Evolutionary conservation across 2,113 vertebrate genomes (phyloP), one percentile per base, ranked within the genome.

Genomic region (Chloroceryle aenea): DNA sequence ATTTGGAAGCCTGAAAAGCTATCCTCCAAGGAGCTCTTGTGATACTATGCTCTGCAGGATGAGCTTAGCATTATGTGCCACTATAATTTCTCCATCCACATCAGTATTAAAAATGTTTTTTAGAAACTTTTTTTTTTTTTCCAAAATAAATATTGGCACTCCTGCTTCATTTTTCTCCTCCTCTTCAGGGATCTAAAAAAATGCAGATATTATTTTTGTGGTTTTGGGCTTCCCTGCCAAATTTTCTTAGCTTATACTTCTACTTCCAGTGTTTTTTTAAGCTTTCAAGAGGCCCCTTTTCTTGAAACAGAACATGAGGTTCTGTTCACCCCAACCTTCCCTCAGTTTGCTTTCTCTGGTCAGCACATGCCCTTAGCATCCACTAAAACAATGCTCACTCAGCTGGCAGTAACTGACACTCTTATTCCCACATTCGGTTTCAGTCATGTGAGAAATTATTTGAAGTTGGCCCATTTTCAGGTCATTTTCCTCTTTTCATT

Each of bases 161-260:
- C 50, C 22, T 75, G 25, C 36, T 92, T 96, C 85, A 90, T 96
- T 97, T 93, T 96, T 96, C 68, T 90, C 27, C 55, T 84, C 20
- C 56, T 94, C 95, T 94, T 90, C 45, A 72, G 96, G 96, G 96
- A 96, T 92, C 69, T 55, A 61, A 96, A 97, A 97, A 96, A 92
- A 96, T 93, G 96, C 66, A 96, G 96, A 97, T 97, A 95, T 92
- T 94, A 96, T 97, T 96, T 96, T 96, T 96, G 96, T 93, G 96
- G 95, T 61, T 96, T 96, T 53, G n/a, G 76, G 72, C 76, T 94
- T 92, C 88, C 83, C 85, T 94, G 90, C 95, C 96, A 97, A 89
- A 81, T 89, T 94, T 82, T 90, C 83, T 89, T 68, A 89, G 68
- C 69, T 96, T 92, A 90, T 84, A 86, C 61, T 93, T 95, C 61